These are phyloP conservation scores for Hoplodrina ambigua DNA, from an alignment of 2,888 invertebrate species.

Conservation along the genomic window DNA sequence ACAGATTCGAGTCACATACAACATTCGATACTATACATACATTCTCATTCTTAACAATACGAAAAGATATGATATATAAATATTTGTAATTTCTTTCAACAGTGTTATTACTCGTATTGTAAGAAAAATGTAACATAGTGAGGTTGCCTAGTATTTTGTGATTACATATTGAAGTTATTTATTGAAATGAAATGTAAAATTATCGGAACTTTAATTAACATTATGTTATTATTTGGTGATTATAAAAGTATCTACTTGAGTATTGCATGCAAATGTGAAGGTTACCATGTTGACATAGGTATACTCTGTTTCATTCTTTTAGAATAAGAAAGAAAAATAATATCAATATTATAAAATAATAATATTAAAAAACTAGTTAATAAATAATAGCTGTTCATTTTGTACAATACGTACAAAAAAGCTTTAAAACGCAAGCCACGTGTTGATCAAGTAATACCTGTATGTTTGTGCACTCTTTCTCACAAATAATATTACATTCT, in stretches of 20 bases:
- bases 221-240: neutral
- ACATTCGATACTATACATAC: constrained; percentile 17
- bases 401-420: neutral
- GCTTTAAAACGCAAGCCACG: neutral
- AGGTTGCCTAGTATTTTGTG: neutral
- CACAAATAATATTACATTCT: constrained; percentile 18
- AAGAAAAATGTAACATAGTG: neutral
- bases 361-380: no score
- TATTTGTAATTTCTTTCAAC: neutral
- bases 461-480: constrained; percentile 4
- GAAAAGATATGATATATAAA: neutral
- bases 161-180: neutral
- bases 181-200: neutral
- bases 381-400: neutral
- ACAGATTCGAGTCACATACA: constrained; percentile 3
- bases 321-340: no score
- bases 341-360: neutral
- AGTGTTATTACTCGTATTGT: neutral
- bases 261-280: constrained; percentile 6
- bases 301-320: neutral
- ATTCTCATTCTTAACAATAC: neutral
- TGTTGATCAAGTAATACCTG: neutral
- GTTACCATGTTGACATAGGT: no score
- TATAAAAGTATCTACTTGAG: neutral
- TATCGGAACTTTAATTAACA: constrained; percentile 9